Evolutionary conservation across 2,113 vertebrate species (phyloP), one percentile per base, ranked within the genome.

Genomic region (Tragelaphus imberbis): DNA sequence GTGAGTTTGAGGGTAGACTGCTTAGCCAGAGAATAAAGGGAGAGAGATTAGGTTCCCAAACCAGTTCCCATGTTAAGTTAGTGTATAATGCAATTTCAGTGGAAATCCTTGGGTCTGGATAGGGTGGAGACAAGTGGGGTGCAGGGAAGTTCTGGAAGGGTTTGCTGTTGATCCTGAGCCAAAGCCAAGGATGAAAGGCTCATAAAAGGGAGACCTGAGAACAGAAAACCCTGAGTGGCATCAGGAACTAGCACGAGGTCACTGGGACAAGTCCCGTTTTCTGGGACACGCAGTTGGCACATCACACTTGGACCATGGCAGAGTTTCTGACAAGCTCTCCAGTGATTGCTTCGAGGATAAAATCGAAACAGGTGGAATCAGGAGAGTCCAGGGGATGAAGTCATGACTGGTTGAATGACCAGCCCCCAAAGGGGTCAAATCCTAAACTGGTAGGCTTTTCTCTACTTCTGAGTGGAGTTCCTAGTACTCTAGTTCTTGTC

Each of bases 251-350:
- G 23, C 25, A 17, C 0, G 4, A 47, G 88, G 53, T 84, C 90
- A 33, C 44, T 7, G 68, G 90, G n/a, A 56, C 14, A 27, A 88
- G 58, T 33, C 27, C 40, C 3, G 15, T 40, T 68, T 93, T 88
- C 68, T 94, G 56, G 82, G 58, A 49, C 19, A 44, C 0, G 6
- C 21, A 19, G 79, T 1, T 6, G 55, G 47, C n/a, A 65, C 28
- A 47, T 63, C 33, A 63, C 33, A 71, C 10, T 23, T 1, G 33
- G 94, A 49, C 25, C 16, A 16, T 2, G 8, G 23, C 28, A 82
- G 88, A 93, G 86, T 44, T 79, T 81, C 55, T 16, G 87, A 68
- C 61, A 81, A 55, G 51, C 77, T 81, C 51, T 79, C 88, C 12
- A 71, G 44, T 1, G 44, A 56, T 0, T 9, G 15, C 36, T 61